These are phyloP conservation scores for Deroplatys truncata DNA, from an alignment of 2,888 invertebrate species.

Conservation along the genomic window DNA sequence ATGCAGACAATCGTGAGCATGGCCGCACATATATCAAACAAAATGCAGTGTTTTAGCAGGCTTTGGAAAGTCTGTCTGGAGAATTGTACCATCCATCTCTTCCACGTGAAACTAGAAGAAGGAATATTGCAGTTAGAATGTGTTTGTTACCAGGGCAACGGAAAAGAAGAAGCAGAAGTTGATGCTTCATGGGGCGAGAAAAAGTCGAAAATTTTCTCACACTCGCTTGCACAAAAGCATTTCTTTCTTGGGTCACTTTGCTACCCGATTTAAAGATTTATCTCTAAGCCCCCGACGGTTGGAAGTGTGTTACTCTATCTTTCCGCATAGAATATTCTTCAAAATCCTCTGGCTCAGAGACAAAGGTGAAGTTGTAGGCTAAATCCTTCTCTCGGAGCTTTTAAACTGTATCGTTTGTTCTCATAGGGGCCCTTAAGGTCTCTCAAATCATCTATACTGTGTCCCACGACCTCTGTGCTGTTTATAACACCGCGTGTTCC, in stretches of 20 bases:
- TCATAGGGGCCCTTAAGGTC: no score
- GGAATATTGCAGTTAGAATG: neutral
- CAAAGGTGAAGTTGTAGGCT: neutral
- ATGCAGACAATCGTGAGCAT: no score
- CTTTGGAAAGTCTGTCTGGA: neutral
- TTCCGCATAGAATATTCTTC: neutral
- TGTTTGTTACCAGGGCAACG: neutral
- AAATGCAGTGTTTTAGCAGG: neutral
- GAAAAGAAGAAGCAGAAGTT: neutral
- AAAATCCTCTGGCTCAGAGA: neutral
- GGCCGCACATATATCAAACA: slow-evolving; percentile 34
- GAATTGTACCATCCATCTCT: neutral
- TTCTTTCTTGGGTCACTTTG: neutral
- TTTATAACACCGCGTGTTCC: no score
- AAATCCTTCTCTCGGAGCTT: neutral
- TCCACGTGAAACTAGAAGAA: neutral
- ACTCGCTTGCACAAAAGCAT: neutral
- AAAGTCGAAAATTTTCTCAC: neutral
- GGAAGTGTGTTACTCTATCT: neutral
- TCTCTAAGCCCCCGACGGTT: neutral
- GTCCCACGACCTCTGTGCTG: no score
- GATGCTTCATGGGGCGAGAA: neutral
- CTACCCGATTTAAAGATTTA: neutral
- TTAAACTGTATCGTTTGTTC: no score
- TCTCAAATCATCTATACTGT: no score